Conservation (phyloP, 2,888 invertebrate species). For the Heliconius erato region DNA sequence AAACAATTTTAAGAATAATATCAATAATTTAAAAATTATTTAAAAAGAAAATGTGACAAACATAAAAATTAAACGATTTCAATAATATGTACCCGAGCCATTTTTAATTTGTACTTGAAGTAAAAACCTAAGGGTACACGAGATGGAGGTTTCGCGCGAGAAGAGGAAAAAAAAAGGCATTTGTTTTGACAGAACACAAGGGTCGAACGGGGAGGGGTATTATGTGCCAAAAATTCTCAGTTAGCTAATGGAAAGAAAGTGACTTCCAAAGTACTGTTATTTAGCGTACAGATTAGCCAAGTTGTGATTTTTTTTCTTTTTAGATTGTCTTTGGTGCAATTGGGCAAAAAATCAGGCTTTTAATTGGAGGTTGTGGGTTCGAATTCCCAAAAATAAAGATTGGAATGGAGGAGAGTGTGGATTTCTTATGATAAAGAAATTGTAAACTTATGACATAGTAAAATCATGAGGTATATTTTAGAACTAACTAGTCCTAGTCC, state of each 20-base stretch:
- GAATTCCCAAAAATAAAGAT: too few species aligned
- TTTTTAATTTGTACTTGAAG: conserved; percentile 85
- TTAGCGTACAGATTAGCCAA: conserved; percentile 21
- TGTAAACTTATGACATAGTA: too few species aligned
- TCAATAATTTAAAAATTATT: neutral
- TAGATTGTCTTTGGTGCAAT: neutral
- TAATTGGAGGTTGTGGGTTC: neutral
- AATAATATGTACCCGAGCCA: conserved; percentile 58
- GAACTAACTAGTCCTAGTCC: too few species aligned
- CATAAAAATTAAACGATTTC: conserved; percentile 45
- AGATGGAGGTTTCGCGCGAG: conserved; percentile 64
- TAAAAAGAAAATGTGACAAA: neutral
- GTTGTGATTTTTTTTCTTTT: neutral
- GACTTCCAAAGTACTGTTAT: conserved; percentile 30
- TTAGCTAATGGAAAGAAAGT: conserved; percentile 51
- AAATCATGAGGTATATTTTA: too few species aligned
- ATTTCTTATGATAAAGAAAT: too few species aligned
- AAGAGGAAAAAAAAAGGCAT: conserved; percentile 64
- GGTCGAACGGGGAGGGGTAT: conserved; percentile 66
- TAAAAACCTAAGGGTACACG: conserved; percentile 73
- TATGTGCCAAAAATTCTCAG: conserved; percentile 56
- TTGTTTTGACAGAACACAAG: conserved; percentile 76
- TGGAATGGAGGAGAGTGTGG: too few species aligned
- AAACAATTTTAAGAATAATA: too few species aligned
- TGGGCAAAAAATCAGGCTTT: neutral